Evolutionary conservation across 2,797 vertebrate species (phyloP), one percentile per base, ranked within the genome.

Genomic region (Eremophila alpestris): DNA sequence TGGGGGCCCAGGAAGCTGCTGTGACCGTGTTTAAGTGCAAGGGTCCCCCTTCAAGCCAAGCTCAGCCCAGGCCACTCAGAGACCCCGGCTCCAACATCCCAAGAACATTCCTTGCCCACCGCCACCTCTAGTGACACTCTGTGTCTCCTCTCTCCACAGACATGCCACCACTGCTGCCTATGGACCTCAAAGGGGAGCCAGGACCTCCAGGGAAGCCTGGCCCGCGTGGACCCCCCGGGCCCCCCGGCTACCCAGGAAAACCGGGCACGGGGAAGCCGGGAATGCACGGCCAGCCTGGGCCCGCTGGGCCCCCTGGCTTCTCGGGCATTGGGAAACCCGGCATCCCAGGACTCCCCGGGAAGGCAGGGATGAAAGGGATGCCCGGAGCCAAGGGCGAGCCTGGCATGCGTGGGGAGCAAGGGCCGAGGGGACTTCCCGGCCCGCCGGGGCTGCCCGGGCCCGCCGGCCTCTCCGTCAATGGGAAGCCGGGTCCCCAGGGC

Each of bases 141-240:
- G 2, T n/a, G 80, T 97, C 64, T 96, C 59, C 97, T 98, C 87
- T 98, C 90, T 97, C 95, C 75, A 41, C 96, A 99, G 99, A 99
- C 97, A 98, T 99, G 98, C 99, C 98, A 30, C 99, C 99, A 1
- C 95, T 99, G 97, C 95, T 98, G 90, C 98, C 98, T 0, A 98
- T 98, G 97, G 98, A 99, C 85, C 98, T 99, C 87, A 99, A 99
- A 97, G 99, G 99, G 63, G 99, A 99, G 95, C 99, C 99, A 17
- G 99, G 99, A 24, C 99, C 98, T 1, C 98, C 98, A 93, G 99
- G 99, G 48, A 99, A 99, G 91, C 99, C 99, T 2, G 99, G 99
- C 83, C 99, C 98, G 3, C 99, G 99, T 45, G 99, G 99, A 32
- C 99, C 99, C 30, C 87, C 98, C 30, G 99, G 99, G 5, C 98